A percentile compares a stretch with the other conserved stretches of the same genome.
Conservation (phyloP, 2,797 vertebrate species). For the Botia almorhae region DNA sequence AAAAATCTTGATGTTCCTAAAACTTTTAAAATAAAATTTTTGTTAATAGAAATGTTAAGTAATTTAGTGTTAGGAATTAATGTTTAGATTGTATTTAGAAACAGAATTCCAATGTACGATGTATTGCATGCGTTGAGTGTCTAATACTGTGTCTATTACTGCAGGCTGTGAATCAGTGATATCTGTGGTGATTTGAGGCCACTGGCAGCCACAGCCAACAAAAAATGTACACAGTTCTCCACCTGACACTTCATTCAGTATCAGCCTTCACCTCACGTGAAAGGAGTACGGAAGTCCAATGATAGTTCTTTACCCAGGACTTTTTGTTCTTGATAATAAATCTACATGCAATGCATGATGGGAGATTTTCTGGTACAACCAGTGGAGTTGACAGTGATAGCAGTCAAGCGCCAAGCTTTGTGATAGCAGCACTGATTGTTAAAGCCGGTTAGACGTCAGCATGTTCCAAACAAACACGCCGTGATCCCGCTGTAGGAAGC, state of each 20-base stretch:
- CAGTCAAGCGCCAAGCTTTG: conserved; percentile 23
- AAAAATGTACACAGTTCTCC: conserved; percentile 20
- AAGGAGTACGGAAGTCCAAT: neutral
- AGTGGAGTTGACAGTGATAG: neutral
- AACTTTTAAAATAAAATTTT: no score
- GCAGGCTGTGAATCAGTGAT: neutral
- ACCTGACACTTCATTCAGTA: conserved; percentile 17
- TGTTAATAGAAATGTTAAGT: no score
- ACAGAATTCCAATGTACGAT: neutral
- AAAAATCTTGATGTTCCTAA: no score
- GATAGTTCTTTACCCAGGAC: neutral
- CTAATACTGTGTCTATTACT: neutral
- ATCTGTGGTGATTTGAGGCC: neutral
- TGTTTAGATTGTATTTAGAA: neutral
- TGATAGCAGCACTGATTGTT: conserved; percentile 15
- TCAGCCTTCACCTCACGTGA: neutral
- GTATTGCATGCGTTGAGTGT: neutral
- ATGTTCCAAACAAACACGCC: conserved; percentile 36
- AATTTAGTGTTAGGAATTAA: no score
- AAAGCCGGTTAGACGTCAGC: neutral
- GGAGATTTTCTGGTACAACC: neutral
- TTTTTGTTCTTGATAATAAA: conserved; percentile 29
- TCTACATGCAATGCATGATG: neutral
- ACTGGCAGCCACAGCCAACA: conserved; percentile 19
- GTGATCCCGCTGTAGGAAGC: conserved; percentile 6